Evolutionary conservation across 2,888 invertebrate species (phyloP), one percentile per base, ranked within the genome.

Genomic region (Lasioglossum figueresi): DNA sequence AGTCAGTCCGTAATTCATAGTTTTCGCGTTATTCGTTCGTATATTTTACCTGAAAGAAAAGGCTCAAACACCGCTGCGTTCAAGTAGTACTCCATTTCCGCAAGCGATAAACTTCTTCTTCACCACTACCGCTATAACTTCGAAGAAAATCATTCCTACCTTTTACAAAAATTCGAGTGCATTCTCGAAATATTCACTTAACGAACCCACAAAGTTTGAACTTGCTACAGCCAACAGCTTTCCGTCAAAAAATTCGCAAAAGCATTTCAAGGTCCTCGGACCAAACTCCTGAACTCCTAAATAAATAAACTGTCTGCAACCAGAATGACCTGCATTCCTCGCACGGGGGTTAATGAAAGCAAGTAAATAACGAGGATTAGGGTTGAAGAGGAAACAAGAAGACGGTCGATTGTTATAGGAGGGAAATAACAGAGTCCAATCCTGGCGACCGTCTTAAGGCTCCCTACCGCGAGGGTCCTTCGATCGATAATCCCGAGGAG

Each of bases 401-500:
- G 40, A 76, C 40, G 23, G 52, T 63, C 70, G 48, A 75, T 37
- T 70, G 45, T 66, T 66, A 75, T 19, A 45, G 19, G 40, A 71
- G 74, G 76, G 45, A 79, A 88, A 77, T 87, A 88, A 87, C 80
- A 79, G 85, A 45, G 37, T 27, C 45, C 34, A 10, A 31, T 27
- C 31, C 37, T 37, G 68, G 45, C 14, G 84, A 40, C 40, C 79
- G 71, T 79, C 83, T 79, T 40, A 66, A 37, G 85, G 78, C 89
- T 88, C 89, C 91, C 90, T 80, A 84, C 76, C 37, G 90, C 79
- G 88, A 88, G 87, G 91, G 89, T 88, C 83, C 12, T 43, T 52
- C 85, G 79, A 88, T 88, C 89, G 88, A 89, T 91, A 91, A 89
- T 89, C 83, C 88, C 75, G 56, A 76, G 45, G 68, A 89, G 86